Evolutionary conservation across 1,140 invertebrate species (phyloP), one percentile per base, ranked within the genome.

Genomic region (Aphelenchoides fujianensis): DNA sequence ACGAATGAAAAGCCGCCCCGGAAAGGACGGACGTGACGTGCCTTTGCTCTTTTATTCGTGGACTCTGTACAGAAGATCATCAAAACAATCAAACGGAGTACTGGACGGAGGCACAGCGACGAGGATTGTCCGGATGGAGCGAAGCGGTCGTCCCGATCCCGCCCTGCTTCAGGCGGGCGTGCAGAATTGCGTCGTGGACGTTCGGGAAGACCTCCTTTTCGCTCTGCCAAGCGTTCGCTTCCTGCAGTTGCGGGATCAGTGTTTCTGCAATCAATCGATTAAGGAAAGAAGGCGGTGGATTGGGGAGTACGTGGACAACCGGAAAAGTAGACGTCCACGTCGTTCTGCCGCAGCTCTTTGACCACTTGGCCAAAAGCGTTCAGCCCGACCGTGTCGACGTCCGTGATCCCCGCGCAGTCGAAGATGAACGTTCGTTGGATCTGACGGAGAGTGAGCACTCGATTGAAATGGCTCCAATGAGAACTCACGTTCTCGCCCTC

Each of bases 391-490:
- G 54, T 64, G 34, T 74, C 73, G 7, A 74, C 53, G 2, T 74
- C 74, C 12, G 76, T 74, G 35, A 77, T 28, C 9, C 32, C 54
- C 3, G 73, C 62, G 36, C 48, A 74, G 34, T 74, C 73, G 48
- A 74, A 75, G 37, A 74, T 73, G 36, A 77, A 74, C 2, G 36
- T 35, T 12, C 63, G 31, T 34, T 34, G 41, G 34, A 66, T 12
- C 32, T 66, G 7, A 16, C n/a, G n/a, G n/a, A n/a, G n/a, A n/a
- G n/a, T n/a, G n/a, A n/a, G n/a, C n/a, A n/a, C n/a, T n/a, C n/a
- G n/a, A n/a, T n/a, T n/a, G n/a, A n/a, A n/a, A n/a, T n/a, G n/a
- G n/a, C n/a, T n/a, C n/a, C n/a, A n/a, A n/a, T n/a, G n/a, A n/a
- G n/a, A n/a, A 70, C 19, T 48, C 41, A 48, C 41, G 12, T 48